Base-by-base conservation (phyloP, 2,113 vertebrate species). In the Anolis sagrei region DNA sequence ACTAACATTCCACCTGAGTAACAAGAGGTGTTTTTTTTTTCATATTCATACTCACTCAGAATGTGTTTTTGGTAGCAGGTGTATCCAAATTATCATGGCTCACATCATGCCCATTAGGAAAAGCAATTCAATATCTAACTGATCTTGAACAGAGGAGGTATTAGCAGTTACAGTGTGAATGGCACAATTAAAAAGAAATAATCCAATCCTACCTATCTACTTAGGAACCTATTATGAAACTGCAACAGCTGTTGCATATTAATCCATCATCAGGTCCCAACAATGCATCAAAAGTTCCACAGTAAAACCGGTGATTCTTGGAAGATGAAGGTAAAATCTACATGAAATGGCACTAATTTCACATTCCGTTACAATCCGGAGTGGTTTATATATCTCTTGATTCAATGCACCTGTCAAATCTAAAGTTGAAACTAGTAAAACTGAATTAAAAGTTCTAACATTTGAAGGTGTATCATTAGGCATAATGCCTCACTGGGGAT, bases 191-290 rank as follows among this genome's bases (percentile, higher is more conserved):
- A 86, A 86, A 89, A 90, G 79, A 95, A 81, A 86, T 91, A 92
- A 93, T 87, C 80, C 88, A 16, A 85, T 73, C 81, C 86, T 93
- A 89, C 86, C 90, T 88, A 89, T 87, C 87, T 88, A 93, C 83
- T 91, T 79, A 82, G 68, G 79, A 94, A 91, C 91, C 85, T 92
- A 90, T 94, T 93, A 90, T 36, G 74, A 85, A 81, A 69, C 86
- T 92, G 88, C 79, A 92, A 87, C 91, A 94, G 86, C 86, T 95
- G 92, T 62, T 92, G 88, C 44, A 86, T 92, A 90, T 93, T 93
- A 94, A 91, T 95, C 85, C 87, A 87, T 83, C 80, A 87, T 91
- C 93, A 91, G 91, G 79, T 72, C 87, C 85, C 84, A 76, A 78
- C 70, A 78, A 74, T 90, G 76, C 92, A 86, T 78, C 89, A 86